A percentile compares a stretch with the other conserved stretches of the same genome.
These are phyloP conservation scores for Campoletis sonorensis DNA, from an alignment of 1,140 invertebrate species.

Conservation along the genomic window DNA sequence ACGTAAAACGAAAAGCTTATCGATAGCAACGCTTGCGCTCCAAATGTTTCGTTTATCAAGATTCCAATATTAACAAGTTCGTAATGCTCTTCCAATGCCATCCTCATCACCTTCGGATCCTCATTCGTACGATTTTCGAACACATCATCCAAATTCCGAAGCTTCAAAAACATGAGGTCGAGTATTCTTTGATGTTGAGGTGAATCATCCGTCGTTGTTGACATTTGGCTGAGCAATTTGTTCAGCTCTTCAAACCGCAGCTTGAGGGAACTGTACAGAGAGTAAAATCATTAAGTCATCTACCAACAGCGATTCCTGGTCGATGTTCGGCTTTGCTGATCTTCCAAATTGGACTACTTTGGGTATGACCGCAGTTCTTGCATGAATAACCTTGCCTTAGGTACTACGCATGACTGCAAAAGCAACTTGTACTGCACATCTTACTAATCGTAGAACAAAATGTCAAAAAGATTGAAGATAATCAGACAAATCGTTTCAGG, in stretches of 20 bases:
- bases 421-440: no score
- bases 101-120: conserved; percentile 10
- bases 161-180: not conserved
- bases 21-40: conserved; percentile 27
- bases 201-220: conserved; percentile 25
- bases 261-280: not conserved
- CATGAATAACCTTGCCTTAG: no score
- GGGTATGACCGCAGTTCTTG: no score
- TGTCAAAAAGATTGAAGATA: no score
- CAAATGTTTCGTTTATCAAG: conserved; percentile 2
- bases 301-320: no score
- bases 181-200: conserved; percentile 47
- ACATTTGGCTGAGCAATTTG: conserved; percentile 1
- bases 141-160: not conserved
- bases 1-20: not conserved
- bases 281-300: not conserved
- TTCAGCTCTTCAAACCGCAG: conserved; percentile 39
- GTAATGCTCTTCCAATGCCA: conserved; percentile 20
- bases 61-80: conserved; percentile 22
- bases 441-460: no score
- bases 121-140: conserved; percentile 27
- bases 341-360: no score
- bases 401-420: no score
- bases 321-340: no score
- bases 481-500: no score